Conservation (phyloP, 2,113 vertebrate genomes). For the Leptobrachium ailaonicum region DNA sequence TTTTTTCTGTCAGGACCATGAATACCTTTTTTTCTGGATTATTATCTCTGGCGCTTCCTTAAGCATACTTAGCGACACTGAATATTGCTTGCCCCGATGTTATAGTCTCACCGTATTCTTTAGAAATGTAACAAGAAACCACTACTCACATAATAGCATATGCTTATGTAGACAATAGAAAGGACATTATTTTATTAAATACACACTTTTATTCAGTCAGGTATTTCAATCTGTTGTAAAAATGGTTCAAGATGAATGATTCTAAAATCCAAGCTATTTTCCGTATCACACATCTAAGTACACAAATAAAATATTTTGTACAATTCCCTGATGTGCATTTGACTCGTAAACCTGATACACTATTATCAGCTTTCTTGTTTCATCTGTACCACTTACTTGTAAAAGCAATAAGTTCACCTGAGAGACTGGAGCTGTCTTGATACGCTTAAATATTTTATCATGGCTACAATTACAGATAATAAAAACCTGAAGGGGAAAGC, state of each 20-base stretch:
- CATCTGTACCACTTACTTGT: conserved; percentile 27
- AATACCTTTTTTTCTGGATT: no score
- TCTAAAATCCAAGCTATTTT: conserved; percentile 3
- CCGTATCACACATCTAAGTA: background rate
- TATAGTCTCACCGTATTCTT: no score
- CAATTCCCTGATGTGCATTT: background rate
- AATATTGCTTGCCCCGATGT: no score
- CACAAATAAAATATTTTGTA: conserved; percentile 9
- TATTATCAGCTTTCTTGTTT: conserved; percentile 30
- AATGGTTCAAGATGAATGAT: background rate
- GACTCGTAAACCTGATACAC: conserved; percentile 11
- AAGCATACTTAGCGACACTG: no score
- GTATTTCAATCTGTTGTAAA: background rate
- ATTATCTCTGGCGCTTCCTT: no score
- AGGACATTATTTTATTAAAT: background rate
- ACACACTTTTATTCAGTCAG: background rate
- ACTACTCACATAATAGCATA: background rate
- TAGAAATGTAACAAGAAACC: background rate
- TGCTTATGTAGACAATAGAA: background rate
- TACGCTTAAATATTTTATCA: conserved; percentile 25
- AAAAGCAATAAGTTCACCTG: conserved; percentile 34
- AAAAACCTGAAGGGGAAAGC: conserved; percentile 29
- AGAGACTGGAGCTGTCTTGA: background rate
- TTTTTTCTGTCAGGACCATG: no score
- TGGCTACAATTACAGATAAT: background rate